phyloP scores from a whole-genome alignment of 2,113 vertebrate genomes.

The Cryptoleucopteryx plumbea region DNA sequence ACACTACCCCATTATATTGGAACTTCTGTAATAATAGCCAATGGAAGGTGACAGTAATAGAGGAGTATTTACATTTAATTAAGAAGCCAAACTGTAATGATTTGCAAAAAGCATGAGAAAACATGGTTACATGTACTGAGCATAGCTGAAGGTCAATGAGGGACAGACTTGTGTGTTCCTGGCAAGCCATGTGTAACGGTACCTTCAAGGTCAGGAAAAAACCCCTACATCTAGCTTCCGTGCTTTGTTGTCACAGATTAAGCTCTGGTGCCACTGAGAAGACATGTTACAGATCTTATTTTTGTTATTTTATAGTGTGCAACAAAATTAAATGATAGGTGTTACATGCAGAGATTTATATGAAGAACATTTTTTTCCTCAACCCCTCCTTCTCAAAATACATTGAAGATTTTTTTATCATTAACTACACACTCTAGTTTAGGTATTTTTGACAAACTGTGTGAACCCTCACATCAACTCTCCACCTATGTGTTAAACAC shows the following conservation, averaged over 20 bases:
- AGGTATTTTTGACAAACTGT: slow-evolving; percentile 3
- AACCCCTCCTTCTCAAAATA: not conserved
- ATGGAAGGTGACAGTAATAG: slow-evolving; percentile 82
- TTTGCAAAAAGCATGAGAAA: slow-evolving; percentile 42
- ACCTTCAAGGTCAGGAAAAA: slow-evolving; percentile 22
- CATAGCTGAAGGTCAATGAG: slow-evolving; percentile 25
- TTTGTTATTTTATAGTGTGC: slow-evolving; percentile 8
- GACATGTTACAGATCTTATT: slow-evolving; percentile 56
- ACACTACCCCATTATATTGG: slow-evolving; percentile 83
- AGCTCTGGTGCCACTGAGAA: slow-evolving; percentile 50
- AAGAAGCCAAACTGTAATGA: slow-evolving; percentile 11
- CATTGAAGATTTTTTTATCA: not conserved
- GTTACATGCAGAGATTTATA: slow-evolving; percentile 62
- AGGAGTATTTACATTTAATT: not conserved
- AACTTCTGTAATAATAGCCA: slow-evolving; percentile 91
- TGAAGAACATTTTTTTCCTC: slow-evolving; percentile 31
- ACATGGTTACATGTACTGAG: slow-evolving; percentile 27
- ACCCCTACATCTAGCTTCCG: not conserved
- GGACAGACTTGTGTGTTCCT: not conserved
- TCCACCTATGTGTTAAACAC: not conserved
- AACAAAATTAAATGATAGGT: slow-evolving; percentile 25
- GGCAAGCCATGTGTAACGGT: not conserved
- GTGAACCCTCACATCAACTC: not conserved
- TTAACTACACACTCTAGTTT: not conserved
- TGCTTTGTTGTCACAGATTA: not conserved